Base-by-base conservation (phyloP, 2,797 vertebrate species). In the Dipus sagitta region DNA sequence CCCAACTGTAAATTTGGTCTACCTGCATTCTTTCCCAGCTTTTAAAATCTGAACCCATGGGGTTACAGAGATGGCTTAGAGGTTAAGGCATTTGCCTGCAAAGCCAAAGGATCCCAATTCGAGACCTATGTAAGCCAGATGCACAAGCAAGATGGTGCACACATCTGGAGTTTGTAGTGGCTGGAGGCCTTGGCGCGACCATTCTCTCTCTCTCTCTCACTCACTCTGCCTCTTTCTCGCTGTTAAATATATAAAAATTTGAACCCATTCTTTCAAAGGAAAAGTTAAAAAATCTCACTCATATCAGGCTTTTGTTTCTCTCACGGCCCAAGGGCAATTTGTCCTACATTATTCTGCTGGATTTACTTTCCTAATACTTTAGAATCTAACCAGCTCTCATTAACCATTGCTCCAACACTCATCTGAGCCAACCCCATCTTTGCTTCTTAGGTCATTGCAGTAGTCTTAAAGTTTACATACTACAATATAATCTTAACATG, bases 1-100 rank as follows among this genome's bases (percentile, higher is more conserved):
- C 47, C 6, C 68, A 28, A 24, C 9, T 82, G 54, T 72, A 84
- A 74, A 86, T 17, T 10, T 80, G 30, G 26, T 83, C 26, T 28
- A 76, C 5, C 4, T 76, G 75, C 91, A 60, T n/a, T 77, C 54
- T 80, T 86, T 30, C 21, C 20, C 7, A 81, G n/a, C n/a, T 77
- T n/a, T 85, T 92, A 84, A 28, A 94, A 94, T 10, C 54, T 84
- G 47, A 92, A n/a, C 83, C 4, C n/a, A 80, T 80, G 38, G 38
- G 38, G 38, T 6, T 38, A n/a, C n/a, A 38, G 38, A 38, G 38
- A 38, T 38, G 38, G 38, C 38, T 38, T 38, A 38, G 38, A 38
- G 38, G 38, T 38, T 38, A 38, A 38, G 38, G 38, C 38, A 38
- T 38, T 38, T 38, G 38, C 38, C 6, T 38, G 3, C 38, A 38